Evolutionary conservation across 2,113 vertebrate species (phyloP).

Genomic region (Paradisaea rubra): DNA sequence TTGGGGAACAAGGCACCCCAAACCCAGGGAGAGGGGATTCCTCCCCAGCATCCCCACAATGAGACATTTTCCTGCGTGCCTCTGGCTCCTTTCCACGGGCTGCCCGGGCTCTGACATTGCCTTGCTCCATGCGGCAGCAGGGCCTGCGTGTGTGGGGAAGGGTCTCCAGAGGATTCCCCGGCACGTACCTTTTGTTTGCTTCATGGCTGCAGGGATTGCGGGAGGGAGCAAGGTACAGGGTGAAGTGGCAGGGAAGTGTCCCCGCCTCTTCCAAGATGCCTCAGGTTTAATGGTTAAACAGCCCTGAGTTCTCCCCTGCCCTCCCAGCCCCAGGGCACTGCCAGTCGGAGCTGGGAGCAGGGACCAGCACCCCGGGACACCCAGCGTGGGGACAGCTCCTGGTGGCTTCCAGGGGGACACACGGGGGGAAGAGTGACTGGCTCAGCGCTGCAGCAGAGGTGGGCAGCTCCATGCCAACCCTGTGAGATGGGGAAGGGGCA

Average conservation of each 20-base stretch:
- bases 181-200: constrained; percentile 69
- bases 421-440: accelerated
- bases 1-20: background rate
- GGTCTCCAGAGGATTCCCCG: background rate
- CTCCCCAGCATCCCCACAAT: background rate
- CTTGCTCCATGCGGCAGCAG: background rate
- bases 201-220: constrained; percentile 46
- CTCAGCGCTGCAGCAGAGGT: background rate
- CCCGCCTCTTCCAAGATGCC: constrained; percentile 67
- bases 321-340: background rate
- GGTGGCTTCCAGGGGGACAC: background rate
- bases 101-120: background rate
- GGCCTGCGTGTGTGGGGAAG: background rate
- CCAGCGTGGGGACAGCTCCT: background rate
- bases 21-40: background rate
- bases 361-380: background rate
- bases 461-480: background rate
- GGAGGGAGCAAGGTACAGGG: constrained; percentile 72
- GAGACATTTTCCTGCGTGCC: background rate
- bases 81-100: background rate
- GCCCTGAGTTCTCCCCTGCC: background rate
- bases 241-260: constrained; percentile 42
- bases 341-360: background rate
- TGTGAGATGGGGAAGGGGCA: background rate
- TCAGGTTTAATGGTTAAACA: constrained; percentile 74